Percentiles rank a stretch among this genome's conserved stretches.
phyloP scores from a whole-genome alignment of 2,797 vertebrate genomes.

The Labroides dimidiatus region DNA sequence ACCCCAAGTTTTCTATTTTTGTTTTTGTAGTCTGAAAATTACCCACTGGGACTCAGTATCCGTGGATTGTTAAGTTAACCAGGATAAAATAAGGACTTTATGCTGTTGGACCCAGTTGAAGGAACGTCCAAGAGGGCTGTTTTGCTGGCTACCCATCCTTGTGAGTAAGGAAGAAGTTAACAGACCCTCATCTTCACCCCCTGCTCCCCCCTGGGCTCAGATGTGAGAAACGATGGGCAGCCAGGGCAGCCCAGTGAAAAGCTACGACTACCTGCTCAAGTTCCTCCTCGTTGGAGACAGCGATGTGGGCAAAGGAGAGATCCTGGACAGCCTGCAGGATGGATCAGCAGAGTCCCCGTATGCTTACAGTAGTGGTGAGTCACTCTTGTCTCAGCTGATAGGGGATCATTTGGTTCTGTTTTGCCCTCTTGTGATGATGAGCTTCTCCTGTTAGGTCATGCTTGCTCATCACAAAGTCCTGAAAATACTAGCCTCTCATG shows the following conservation, averaged over 20 bases:
- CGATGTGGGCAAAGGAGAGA: conserved; percentile 98
- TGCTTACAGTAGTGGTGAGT: conserved; percentile 97
- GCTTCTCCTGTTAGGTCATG: conserved; percentile 39
- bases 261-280: conserved; percentile 98
- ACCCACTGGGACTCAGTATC: background rate
- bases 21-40: conserved; percentile 1
- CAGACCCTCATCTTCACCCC: conserved; percentile 13
- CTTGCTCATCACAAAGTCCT: conserved; percentile 39
- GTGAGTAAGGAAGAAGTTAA: background rate
- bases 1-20: conserved; percentile 16
- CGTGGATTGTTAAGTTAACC: background rate
- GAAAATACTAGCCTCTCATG: conserved; percentile 25
- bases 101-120: conserved; percentile 18
- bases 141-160: conserved; percentile 6
- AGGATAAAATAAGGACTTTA: conserved; percentile 23
- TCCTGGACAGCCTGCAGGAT: conserved; percentile 97
- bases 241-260: conserved; percentile 98
- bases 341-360: conserved; percentile 96
- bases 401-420: conserved; percentile 17
- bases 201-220: conserved; percentile 24
- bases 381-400: conserved; percentile 32
- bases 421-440: conserved; percentile 13
- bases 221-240: conserved; percentile 87
- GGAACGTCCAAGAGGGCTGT: background rate
- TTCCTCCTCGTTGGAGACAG: conserved; percentile 98